Base-by-base conservation (phyloP, 1,140 invertebrate genomes). In the Arctopsyche grandis region DNA sequence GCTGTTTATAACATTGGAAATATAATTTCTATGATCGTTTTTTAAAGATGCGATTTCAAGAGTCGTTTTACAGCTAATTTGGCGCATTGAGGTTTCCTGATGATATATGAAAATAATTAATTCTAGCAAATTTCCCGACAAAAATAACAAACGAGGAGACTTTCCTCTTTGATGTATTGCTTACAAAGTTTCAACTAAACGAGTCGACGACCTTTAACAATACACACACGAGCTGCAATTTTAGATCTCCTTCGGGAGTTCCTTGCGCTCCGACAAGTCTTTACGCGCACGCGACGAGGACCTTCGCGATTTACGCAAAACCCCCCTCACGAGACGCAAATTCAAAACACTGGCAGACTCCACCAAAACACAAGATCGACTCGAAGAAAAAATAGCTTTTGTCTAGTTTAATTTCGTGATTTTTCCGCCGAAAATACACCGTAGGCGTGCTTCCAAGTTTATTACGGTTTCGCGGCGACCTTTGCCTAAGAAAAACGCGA, bases 351-450 rank as follows among this genome's bases (percentile, higher is more conserved):
- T 60, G 7, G 14, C 21, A 21, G 16, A 60, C 56, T 9, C 19
- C 56, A 21, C 21, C 56, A 60, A 60, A 60, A 60, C 56, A 66
- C 7, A 4, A 7, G 24, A 66, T 5, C 21, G 3, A 38, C 29
- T 1, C 29, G 29, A 7, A 24, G 4, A 22, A 12, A 66, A 66
- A 66, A 66, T 66, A 66, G 22, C 63, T 26, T 24, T 66, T 26
- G 63, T 66, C 22, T 66, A 26, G 10, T 12, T 63, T 26, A 66
- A 4, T 66, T 66, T 24, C 4, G 22, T 24, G 63, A 66, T 10
- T 66, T 60, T 60, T 22, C 24, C 63, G 63, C 5, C 24, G 63
- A 66, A 66, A 66, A 66, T 66, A 66, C 26, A 3, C 26, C 22
- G 14, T n/a, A 66, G 63, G 63, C 63, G 19, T 9, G 22, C 9